Evolutionary conservation across 2,113 vertebrate species (phyloP).

Genomic region (Tonatia bakeri): DNA sequence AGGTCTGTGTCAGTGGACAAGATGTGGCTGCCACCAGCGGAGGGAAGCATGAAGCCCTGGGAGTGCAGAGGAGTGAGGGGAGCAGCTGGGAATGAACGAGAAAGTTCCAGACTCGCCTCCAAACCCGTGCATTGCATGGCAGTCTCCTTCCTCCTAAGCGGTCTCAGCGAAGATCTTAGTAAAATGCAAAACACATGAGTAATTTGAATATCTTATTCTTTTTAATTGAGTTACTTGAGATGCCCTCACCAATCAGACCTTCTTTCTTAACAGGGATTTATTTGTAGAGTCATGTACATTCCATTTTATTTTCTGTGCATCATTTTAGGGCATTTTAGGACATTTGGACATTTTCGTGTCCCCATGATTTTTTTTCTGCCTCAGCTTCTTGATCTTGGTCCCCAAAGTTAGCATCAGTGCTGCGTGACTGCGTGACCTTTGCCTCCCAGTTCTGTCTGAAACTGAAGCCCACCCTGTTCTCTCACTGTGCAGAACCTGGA

Average conservation of each 20-base stretch:
- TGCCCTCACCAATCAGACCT: not conserved
- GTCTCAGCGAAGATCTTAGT: not conserved
- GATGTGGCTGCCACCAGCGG: not conserved
- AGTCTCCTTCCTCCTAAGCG: not conserved
- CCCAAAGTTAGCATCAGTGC: not conserved
- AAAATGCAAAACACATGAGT: not conserved
- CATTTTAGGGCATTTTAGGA: not conserved
- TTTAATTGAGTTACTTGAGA: not conserved
- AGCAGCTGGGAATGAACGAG: not conserved
- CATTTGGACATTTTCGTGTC: not conserved
- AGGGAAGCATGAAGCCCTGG: not conserved
- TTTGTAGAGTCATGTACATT: not conserved
- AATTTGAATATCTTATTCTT: not conserved
- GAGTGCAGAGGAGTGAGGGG: too few species aligned
- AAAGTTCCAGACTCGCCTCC: too few species aligned
- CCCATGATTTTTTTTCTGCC: not conserved
- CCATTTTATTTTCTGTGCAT: not conserved
- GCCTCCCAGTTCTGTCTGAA: not conserved
- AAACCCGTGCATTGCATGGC: not conserved
- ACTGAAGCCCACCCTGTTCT: not conserved
- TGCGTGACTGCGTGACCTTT: not conserved
- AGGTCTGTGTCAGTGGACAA: not conserved
- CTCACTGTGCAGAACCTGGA: not conserved
- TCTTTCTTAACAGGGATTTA: not conserved
- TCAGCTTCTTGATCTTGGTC: not conserved